Base-by-base conservation (phyloP, 2,888 invertebrate species). In the Melangyna quadrimaculata region DNA sequence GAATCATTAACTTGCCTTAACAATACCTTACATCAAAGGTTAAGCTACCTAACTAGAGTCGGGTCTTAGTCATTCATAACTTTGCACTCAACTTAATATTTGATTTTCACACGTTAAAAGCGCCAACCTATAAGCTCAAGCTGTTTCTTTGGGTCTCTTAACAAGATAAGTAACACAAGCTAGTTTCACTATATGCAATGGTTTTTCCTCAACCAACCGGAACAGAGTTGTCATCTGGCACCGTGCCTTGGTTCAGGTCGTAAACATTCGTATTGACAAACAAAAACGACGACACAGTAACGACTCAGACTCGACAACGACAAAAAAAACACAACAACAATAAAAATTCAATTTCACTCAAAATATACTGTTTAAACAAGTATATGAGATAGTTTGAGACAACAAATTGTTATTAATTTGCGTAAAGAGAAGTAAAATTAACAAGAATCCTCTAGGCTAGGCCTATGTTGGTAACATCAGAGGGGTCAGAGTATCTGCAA, bases 401-500 rank as follows among this genome's bases (percentile, higher is more conserved):
- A 70, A 19, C 0, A 48, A 32, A 27, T 55, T 59, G 61, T 43
- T 69, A 43, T 48, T 70, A 75, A 75, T 81, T 65, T 71, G 59
- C 32, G 22, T 81, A 61, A n/a, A 63, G 37, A 80, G 24, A 65
- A 65, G 8, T 37, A 14, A 14, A 45, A 29, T 55, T 27, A 55
- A 57, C 45, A 53, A 63, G 53, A 19, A 63, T 17, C 17, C n/a
- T n/a, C n/a, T n/a, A n/a, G 12, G 32, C 65, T 45, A 43, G 27
- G 40, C 22, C 37, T 37, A 59, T 14, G 2, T 17, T 14, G 29
- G 57, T 53, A 67, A 65, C 22, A n/a, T n/a, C n/a, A 59, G 57
- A 71, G 81, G 84, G 84, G 79, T 77, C 75, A 84, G 71, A 75
- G 67, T 40, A 65, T 59, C 70, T 32, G n/a, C n/a, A n/a, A n/a